A percentile compares a stretch with the other conserved stretches of the same genome.
Evolutionary conservation across 2,797 vertebrate species (phyloP).

Genomic region (Glossophaga mutica): DNA sequence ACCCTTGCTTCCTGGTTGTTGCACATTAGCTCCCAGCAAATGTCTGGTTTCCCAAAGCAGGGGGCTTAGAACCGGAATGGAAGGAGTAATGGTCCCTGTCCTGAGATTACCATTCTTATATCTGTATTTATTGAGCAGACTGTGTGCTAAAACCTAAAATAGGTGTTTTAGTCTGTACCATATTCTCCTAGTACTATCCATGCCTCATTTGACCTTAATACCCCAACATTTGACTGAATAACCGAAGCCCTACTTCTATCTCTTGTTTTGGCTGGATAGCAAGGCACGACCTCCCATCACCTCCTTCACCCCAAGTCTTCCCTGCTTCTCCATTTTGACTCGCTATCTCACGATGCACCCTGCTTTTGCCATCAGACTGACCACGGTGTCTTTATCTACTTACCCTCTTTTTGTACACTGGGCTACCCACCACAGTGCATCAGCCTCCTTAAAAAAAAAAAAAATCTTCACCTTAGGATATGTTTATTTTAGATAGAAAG

Average conservation of each 20-base stretch:
- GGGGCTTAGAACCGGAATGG: not conserved
- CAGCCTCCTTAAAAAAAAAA: not conserved
- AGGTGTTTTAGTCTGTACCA: not conserved
- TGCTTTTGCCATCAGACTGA: not conserved
- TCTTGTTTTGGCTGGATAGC: not conserved
- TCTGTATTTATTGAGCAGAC: not conserved
- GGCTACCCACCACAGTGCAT: not conserved
- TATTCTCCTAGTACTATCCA: not conserved
- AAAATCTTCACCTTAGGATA: not conserved
- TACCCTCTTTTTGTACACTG: not conserved
- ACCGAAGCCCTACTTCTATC: not conserved
- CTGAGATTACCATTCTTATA: not conserved
- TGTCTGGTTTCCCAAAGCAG: not conserved
- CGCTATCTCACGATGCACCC: not conserved
- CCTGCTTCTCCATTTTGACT: not conserved
- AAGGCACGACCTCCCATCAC: not conserved
- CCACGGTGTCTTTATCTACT: not conserved
- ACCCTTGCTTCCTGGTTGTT: not conserved
- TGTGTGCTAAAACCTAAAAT: not conserved
- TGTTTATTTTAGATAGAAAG: not conserved
- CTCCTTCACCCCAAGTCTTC: not conserved
- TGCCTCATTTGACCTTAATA: not conserved
- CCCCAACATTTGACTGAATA: not conserved
- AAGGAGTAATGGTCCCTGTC: not conserved
- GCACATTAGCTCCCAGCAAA: not conserved